phyloP scores from a whole-genome alignment of 2,888 invertebrate species.

The Limnephilus marmoratus region DNA sequence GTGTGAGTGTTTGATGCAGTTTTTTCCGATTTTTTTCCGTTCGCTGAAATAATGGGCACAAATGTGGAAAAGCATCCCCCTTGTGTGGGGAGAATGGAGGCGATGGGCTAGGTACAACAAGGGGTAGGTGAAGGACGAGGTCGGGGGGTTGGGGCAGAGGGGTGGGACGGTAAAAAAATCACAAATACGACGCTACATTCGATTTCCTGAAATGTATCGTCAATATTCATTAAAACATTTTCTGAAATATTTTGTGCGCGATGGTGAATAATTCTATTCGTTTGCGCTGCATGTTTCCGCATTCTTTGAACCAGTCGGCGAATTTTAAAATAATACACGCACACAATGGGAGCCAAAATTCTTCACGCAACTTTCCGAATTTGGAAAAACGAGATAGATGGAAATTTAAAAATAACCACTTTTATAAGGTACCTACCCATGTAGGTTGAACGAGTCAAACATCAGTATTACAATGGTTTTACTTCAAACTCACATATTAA shows the following conservation, averaged over 20 bases:
- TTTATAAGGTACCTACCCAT: too few relatives aligned
- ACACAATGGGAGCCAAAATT: neutral
- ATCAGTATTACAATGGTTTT: too few relatives aligned
- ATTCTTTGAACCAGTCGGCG: neutral
- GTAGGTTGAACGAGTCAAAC: too few relatives aligned
- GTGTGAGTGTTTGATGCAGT: slow-evolving; percentile 63
- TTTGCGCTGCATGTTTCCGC: neutral
- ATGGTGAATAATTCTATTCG: neutral
- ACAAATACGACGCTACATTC: slow-evolving; percentile 25
- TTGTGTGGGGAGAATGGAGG: slow-evolving; percentile 8
- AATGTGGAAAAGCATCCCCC: slow-evolving; percentile 65
- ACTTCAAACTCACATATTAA: too few relatives aligned
- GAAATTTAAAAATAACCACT: neutral
- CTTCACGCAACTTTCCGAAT: neutral
- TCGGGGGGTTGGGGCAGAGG: neutral
- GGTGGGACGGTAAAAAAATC: slow-evolving; percentile 7
- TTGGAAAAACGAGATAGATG: neutral
- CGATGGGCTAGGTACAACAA: slow-evolving; percentile 54
- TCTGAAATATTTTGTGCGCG: neutral
- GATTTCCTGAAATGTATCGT: slow-evolving; percentile 7
- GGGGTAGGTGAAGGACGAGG: slow-evolving; percentile 43
- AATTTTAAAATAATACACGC: neutral
- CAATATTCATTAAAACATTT: slow-evolving; percentile 3
- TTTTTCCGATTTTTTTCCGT: slow-evolving; percentile 64
- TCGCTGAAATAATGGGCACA: slow-evolving; percentile 66